Conservation (phyloP, 2,113 vertebrate genomes). For the Salminus brasiliensis region DNA sequence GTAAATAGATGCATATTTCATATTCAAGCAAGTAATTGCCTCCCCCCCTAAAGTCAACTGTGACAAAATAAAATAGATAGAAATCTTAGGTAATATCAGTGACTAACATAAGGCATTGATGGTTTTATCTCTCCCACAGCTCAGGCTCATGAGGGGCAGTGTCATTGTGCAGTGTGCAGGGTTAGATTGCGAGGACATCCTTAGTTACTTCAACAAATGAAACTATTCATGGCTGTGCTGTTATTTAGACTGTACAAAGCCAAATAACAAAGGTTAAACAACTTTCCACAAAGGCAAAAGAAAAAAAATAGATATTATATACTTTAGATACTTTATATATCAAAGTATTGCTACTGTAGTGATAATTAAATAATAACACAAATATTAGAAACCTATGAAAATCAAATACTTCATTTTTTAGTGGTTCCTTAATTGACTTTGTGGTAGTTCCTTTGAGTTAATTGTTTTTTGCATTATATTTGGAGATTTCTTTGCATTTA, state of each 20-base stretch:
- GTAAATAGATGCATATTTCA: slow-evolving; percentile 68
- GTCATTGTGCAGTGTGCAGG: not conserved
- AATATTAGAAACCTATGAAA: too few relatives aligned
- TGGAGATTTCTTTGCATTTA: too few relatives aligned
- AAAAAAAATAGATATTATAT: not conserved
- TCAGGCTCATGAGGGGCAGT: not conserved
- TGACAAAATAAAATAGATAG: slow-evolving; percentile 58
- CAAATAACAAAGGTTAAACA: not conserved
- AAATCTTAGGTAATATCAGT: slow-evolving; percentile 19
- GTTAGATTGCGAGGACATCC: not conserved
- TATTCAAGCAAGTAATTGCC: slow-evolving; percentile 67
- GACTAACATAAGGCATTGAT: slow-evolving; percentile 6
- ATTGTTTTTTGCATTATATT: too few relatives aligned
- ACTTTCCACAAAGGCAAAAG: not conserved
- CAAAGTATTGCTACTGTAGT: too few relatives aligned
- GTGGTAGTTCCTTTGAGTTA: too few relatives aligned
- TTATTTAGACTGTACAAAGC: not conserved
- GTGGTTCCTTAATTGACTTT: too few relatives aligned
- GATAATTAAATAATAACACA: too few relatives aligned
- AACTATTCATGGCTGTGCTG: not conserved
- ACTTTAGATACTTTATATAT: too few relatives aligned
- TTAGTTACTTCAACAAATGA: not conserved
- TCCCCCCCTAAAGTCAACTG: slow-evolving; percentile 59
- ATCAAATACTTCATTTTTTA: too few relatives aligned
- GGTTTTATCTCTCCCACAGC: not conserved